These are phyloP conservation scores for Labeo calbasu DNA, from an alignment of 2,797 vertebrate species.

Conservation along the genomic window DNA sequence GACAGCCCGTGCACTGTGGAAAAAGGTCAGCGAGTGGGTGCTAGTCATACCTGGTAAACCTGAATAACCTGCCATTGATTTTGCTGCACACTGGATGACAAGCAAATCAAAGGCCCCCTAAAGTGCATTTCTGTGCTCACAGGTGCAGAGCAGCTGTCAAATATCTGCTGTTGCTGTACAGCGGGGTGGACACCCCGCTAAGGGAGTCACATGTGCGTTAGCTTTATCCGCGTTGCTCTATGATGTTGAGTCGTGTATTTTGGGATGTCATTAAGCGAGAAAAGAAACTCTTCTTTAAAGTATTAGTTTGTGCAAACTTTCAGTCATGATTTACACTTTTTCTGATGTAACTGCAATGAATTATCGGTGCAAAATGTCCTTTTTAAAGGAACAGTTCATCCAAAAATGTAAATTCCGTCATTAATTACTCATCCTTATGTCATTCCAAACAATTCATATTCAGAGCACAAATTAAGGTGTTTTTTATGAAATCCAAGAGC, in stretches of 20 bases:
- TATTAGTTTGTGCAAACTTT: neutral
- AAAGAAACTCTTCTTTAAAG: neutral
- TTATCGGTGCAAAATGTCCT: too few species aligned
- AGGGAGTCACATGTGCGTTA: neutral
- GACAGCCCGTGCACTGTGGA: conserved; percentile 33
- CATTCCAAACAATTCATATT: too few species aligned
- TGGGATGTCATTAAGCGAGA: neutral
- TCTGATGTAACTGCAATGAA: too few species aligned
- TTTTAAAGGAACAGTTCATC: too few species aligned
- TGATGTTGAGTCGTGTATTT: neutral
- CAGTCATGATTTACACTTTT: too few species aligned
- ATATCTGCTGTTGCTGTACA: conserved; percentile 30
- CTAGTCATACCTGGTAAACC: conserved; percentile 52
- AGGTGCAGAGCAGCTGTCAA: conserved; percentile 50
- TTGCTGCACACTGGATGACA: conserved; percentile 38
- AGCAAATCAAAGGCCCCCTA: conserved; percentile 51
- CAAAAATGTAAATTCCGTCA: too few species aligned
- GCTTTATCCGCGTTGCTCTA: neutral
- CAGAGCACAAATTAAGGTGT: too few species aligned
- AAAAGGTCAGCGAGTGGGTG: conserved; percentile 56
- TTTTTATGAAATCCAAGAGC: too few species aligned
- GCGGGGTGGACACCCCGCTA: neutral
- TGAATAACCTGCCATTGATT: conserved; percentile 59
- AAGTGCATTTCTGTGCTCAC: conserved; percentile 41
- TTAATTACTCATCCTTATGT: too few species aligned